Evolutionary conservation across 2,797 vertebrate genomes (phyloP).

Genomic region (Chaetodon trifasciatus): DNA sequence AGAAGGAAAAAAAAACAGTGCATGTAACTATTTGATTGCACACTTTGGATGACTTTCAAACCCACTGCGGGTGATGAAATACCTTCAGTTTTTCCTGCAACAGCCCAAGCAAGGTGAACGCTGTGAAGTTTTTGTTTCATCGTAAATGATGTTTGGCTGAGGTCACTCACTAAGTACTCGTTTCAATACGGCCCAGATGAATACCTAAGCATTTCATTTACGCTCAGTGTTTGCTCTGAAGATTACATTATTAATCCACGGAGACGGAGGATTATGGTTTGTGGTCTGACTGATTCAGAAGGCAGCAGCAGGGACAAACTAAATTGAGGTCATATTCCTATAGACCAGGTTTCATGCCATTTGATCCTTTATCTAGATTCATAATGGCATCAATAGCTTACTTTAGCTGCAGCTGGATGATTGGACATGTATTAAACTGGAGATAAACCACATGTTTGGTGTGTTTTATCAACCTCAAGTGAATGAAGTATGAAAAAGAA

Average conservation of each 20-base stretch:
- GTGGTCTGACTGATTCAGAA: constrained; percentile 45
- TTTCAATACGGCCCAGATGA: constrained; percentile 59
- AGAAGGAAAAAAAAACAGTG: background rate
- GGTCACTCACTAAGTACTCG: constrained; percentile 50
- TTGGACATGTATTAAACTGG: constrained; percentile 20
- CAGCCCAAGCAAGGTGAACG: constrained; percentile 58
- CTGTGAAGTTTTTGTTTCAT: constrained; percentile 52
- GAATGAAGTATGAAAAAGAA: background rate
- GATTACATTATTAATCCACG: constrained; percentile 78
- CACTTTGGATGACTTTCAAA: constrained; percentile 62
- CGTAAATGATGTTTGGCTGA: constrained; percentile 47
- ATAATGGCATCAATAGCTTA: constrained; percentile 29
- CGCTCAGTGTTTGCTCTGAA: constrained; percentile 67
- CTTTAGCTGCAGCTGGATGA: constrained; percentile 26
- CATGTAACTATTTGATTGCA: constrained; percentile 53
- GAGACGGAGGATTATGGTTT: constrained; percentile 71
- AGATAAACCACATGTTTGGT: constrained; percentile 33
- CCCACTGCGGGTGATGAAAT: constrained; percentile 67
- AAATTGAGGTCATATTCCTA: constrained; percentile 71
- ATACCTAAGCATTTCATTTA: constrained; percentile 74
- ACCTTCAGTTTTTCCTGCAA: constrained; percentile 55
- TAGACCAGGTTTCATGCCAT: constrained; percentile 50
- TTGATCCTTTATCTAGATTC: constrained; percentile 57
- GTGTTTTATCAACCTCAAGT: constrained; percentile 2
- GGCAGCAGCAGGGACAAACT: constrained; percentile 65